These are phyloP conservation scores for Danio aesculapii DNA, from an alignment of 2,797 vertebrate species.

Conservation along the genomic window DNA sequence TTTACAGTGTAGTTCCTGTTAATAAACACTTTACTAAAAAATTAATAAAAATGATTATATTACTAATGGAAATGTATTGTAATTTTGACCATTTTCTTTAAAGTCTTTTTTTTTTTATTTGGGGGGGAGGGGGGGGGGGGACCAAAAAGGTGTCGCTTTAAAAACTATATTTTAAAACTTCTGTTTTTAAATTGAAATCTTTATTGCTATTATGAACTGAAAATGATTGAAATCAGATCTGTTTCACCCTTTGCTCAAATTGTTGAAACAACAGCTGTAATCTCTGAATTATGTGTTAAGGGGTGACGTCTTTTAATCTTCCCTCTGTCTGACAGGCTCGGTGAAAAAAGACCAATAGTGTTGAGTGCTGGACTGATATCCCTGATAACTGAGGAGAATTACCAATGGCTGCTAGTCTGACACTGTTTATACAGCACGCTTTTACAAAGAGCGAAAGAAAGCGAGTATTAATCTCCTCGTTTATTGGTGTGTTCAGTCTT, in stretches of 20 bases:
- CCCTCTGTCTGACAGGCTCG: background rate
- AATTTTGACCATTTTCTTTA: no score
- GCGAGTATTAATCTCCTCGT: constrained; percentile 9
- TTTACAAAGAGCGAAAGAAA: constrained; percentile 17
- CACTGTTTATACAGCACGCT: constrained; percentile 30
- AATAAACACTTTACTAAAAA: no score
- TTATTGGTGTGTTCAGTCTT: constrained; percentile 1
- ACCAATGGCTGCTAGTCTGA: constrained; percentile 22
- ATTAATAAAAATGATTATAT: no score
- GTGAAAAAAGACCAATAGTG: constrained; percentile 10
- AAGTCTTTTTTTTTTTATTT: no score
- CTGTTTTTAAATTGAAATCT: no score
- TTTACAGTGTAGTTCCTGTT: no score
- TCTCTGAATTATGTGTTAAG: constrained; percentile 23
- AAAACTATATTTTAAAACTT: no score
- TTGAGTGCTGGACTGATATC: constrained; percentile 40
- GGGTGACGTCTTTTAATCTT: constrained; percentile 13
- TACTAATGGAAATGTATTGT: no score
- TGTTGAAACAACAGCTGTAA: constrained; percentile 28
- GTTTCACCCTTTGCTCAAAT: constrained; percentile 19
- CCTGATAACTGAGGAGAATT: constrained; percentile 34
- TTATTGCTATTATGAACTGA: background rate
- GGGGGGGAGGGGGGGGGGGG: no score
- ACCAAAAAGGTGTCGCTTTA: no score
- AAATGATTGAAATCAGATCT: background rate